Evolutionary conservation across 2,888 invertebrate genomes (phyloP).

Genomic region (Syrista parreyssii): DNA sequence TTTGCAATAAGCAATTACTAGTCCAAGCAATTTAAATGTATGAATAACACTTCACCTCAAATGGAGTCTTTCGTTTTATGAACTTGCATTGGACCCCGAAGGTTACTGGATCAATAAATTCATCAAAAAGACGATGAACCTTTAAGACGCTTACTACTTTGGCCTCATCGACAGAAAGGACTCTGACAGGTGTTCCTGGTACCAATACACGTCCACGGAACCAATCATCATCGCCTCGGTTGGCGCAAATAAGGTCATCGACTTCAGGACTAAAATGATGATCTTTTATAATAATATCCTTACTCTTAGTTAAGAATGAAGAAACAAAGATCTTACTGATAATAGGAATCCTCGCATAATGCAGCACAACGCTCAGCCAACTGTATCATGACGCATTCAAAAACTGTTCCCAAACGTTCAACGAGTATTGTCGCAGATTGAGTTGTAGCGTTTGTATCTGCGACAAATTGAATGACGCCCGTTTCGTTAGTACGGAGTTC

Average conservation of each 20-base stretch:
- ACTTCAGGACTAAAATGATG: slow-evolving; percentile 35
- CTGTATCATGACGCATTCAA: not conserved
- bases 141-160: slow-evolving; percentile 29
- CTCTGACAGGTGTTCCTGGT: slow-evolving; percentile 31
- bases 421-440: not conserved
- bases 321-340: not conserved
- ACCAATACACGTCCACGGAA: slow-evolving; percentile 48
- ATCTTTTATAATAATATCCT: not conserved
- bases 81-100: slow-evolving; percentile 41
- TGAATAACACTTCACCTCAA: slow-evolving; percentile 17
- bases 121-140: slow-evolving; percentile 36
- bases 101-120: slow-evolving; percentile 31
- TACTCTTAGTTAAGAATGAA: not conserved
- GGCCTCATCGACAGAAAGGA: slow-evolving; percentile 50
- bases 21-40: not conserved
- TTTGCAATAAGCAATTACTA: not conserved
- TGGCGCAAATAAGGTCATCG: slow-evolving; percentile 48
- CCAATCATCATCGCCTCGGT: slow-evolving; percentile 44
- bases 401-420: not conserved
- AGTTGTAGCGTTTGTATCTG: not conserved
- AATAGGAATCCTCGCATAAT: not conserved
- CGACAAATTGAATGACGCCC: not conserved
- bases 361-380: not conserved
- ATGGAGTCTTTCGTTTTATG: slow-evolving; percentile 4
- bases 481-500: not conserved